Conservation (phyloP, 2,888 invertebrate species). For the Rotaria socialis region DNA sequence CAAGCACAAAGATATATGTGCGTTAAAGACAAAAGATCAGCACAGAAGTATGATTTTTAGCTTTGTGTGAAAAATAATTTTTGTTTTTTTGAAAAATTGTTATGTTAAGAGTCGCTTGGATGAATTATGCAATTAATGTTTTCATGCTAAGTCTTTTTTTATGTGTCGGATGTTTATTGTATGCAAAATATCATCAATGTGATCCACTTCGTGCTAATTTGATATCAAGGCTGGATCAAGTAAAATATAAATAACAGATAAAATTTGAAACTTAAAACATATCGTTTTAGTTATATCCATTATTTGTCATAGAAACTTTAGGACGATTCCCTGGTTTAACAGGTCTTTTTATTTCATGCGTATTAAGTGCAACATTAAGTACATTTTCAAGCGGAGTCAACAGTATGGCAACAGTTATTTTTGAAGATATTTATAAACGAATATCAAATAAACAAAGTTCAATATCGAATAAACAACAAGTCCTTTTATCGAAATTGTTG, state of each 20-base stretch:
- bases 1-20: conserved; percentile 86
- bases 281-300: conserved; percentile 62
- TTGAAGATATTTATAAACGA: too few relatives aligned
- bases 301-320: conserved; percentile 79
- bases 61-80: neutral
- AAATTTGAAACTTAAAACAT: neutral
- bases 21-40: conserved; percentile 73
- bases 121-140: neutral
- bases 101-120: neutral
- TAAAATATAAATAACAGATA: neutral
- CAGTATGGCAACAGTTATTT: too few relatives aligned
- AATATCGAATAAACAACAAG: too few relatives aligned
- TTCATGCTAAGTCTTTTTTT: neutral
- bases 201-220: neutral
- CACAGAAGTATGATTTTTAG: conserved; percentile 51
- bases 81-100: neutral
- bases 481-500: too few relatives aligned
- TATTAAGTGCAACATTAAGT: conserved; percentile 85
- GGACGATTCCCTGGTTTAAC: conserved; percentile 74
- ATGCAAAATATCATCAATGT: neutral
- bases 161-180: neutral
- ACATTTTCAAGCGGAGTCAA: too few relatives aligned
- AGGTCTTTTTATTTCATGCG: conserved; percentile 87
- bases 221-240: neutral
- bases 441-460: too few relatives aligned